Evolutionary conservation across 1,140 invertebrate genomes (phyloP).

Genomic region (Neuroterus valhalla): DNA sequence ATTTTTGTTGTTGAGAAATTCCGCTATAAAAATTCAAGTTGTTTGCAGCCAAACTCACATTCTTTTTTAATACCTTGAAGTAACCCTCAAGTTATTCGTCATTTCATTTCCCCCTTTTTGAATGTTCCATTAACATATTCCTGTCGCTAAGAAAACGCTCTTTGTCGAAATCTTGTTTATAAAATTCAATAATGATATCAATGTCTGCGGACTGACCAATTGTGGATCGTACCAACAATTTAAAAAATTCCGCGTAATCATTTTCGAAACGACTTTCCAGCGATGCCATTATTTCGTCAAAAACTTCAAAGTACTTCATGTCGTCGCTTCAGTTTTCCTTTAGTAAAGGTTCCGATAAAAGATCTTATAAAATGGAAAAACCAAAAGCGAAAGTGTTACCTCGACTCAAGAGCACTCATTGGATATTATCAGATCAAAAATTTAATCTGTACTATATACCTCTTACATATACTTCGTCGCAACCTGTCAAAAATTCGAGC

Average conservation of each 20-base stretch:
- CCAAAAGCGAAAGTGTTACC: too few species aligned
- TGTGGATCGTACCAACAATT: conserved; percentile 34
- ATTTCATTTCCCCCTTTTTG: conserved; percentile 29
- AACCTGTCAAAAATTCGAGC: too few species aligned
- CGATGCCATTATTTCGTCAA: conserved; percentile 35
- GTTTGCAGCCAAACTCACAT: too few species aligned
- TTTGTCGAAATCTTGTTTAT: neutral
- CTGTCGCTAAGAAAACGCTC: conserved; percentile 26
- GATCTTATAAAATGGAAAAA: too few species aligned
- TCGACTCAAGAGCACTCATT: too few species aligned
- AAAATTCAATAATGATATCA: conserved; percentile 34
- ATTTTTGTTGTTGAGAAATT: too few species aligned
- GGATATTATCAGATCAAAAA: too few species aligned
- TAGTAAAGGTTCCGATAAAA: too few species aligned
- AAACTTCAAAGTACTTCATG: conserved; percentile 38
- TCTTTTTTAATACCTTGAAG: conserved; percentile 32
- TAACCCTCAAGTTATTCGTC: conserved; percentile 31
- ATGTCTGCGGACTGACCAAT: conserved; percentile 33
- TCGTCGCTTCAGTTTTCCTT: too few species aligned
- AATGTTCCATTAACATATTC: conserved; percentile 35
- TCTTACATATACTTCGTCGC: too few species aligned
- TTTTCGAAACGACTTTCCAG: conserved; percentile 39
- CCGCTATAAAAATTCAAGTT: too few species aligned
- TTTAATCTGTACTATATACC: too few species aligned
- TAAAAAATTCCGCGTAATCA: conserved; percentile 36